Percentiles rank a stretch among this genome's conserved stretches.
Conservation (phyloP, 2,888 invertebrate genomes). For the Melieria omissa region DNA sequence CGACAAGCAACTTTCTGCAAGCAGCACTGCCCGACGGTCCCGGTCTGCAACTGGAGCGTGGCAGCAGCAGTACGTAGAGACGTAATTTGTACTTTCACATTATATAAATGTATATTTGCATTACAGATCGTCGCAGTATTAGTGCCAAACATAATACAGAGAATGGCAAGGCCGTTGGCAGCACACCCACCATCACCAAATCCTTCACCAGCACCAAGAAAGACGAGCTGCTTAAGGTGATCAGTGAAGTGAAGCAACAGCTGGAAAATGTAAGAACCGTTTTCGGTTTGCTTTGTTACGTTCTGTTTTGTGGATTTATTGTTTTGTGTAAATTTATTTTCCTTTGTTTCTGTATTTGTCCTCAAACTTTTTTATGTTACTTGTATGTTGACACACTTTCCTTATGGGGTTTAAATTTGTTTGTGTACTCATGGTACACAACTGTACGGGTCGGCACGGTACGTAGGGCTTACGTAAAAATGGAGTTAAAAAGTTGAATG, state of each 20-base stretch:
- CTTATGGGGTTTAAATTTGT: slow-evolving; percentile 42
- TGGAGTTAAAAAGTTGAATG: slow-evolving; percentile 63
- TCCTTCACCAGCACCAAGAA: slow-evolving; percentile 67
- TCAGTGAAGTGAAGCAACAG: slow-evolving; percentile 86
- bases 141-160: slow-evolving; percentile 72
- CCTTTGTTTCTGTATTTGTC: slow-evolving; percentile 44
- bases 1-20: slow-evolving; percentile 62
- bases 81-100: slow-evolving; percentile 16
- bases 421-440: slow-evolving; percentile 36
- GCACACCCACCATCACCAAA: slow-evolving; percentile 65
- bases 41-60: slow-evolving; percentile 61
- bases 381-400: slow-evolving; percentile 34
- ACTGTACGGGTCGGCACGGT: slow-evolving; percentile 16
- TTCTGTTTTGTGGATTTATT: slow-evolving; percentile 28
- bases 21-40: slow-evolving; percentile 66
- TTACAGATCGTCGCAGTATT: slow-evolving; percentile 71
- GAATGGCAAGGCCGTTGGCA: slow-evolving; percentile 56
- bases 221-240: slow-evolving; percentile 83
- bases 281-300: slow-evolving; percentile 32
- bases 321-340: slow-evolving; percentile 45
- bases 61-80: slow-evolving; percentile 57
- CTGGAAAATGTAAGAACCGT: slow-evolving; percentile 81
- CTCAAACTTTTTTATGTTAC: slow-evolving; percentile 51
- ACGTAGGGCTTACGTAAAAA: slow-evolving; percentile 63
- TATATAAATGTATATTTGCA: neutral